Evolutionary conservation across 2,797 vertebrate genomes (phyloP).

Genomic region (Lagodon rhomboides): DNA sequence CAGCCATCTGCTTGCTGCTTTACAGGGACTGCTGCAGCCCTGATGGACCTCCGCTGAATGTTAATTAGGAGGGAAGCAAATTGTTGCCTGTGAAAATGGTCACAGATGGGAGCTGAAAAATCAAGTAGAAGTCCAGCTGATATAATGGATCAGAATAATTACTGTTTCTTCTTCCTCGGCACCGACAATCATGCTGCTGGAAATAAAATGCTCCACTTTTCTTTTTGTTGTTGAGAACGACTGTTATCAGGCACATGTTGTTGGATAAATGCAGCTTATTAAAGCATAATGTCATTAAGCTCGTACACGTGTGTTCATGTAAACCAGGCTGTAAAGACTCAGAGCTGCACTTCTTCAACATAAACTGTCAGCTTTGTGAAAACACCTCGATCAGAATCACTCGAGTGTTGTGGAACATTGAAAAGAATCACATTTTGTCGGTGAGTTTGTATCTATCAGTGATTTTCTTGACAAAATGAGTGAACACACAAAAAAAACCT

Average conservation of each 20-base stretch:
- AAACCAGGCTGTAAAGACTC: neutral
- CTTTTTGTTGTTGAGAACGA: neutral
- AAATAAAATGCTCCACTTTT: neutral
- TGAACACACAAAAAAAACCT: neutral
- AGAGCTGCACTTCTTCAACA: neutral
- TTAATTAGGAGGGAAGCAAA: constrained; percentile 53
- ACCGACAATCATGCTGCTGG: neutral
- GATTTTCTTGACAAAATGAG: neutral
- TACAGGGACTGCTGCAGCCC: constrained; percentile 25
- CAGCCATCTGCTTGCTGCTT: constrained; percentile 58
- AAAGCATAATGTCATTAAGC: neutral
- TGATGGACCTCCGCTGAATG: constrained; percentile 41
- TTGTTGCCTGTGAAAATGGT: constrained; percentile 34
- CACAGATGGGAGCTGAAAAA: constrained; percentile 55
- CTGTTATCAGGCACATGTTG: neutral
- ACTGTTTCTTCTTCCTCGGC: neutral
- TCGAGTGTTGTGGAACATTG: too few relatives aligned
- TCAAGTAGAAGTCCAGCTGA: constrained; percentile 50
- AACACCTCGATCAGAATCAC: too few relatives aligned
- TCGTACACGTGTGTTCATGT: neutral
- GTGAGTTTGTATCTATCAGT: neutral
- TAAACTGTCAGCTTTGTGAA: too few relatives aligned
- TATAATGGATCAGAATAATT: constrained; percentile 36
- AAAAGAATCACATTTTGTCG: too few relatives aligned
- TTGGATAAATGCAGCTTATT: neutral